Evolutionary conservation across 2,797 vertebrate species (phyloP), one percentile per base, ranked within the genome.

Genomic region (Melanotaenia nigrans): DNA sequence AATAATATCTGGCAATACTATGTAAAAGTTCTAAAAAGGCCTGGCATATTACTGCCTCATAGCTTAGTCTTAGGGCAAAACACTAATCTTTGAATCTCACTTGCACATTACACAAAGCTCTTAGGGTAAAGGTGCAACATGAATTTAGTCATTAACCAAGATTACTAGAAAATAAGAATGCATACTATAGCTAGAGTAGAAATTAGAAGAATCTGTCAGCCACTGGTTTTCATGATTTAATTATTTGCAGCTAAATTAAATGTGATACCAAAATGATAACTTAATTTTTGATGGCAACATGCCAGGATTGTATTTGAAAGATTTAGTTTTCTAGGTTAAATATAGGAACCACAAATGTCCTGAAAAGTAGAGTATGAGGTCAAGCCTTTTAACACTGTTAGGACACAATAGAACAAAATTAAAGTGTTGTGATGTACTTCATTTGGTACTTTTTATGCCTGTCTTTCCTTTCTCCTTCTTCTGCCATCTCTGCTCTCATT

Each of bases 251-350:
- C 5, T 28, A 25, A 25, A 53, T 53, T 28, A 25, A 25, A 53
- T 53, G 13, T 30, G 7, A 25, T 54, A 25, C 16, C 16, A 47
- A 47, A 7, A 47, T n/a, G 18, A 47, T 47, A 7, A 6, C 45
- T 47, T 47, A n/a, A 42, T 42, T 47, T 47, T 20, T 13, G 30
- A 38, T 71, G 55, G 63, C 10, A 0, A 20, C 33, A 67, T 40
- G 61, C 66, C 65, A 71, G 38, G 49, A 73, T 40, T 71, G 6
- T 32, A 75, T 71, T 11, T 76, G 35, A 65, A 38, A 61, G 33
- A 76, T 64, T 61, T 33, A 28, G 42, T 73, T 65, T 62, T 49
- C 38, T 59, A 4, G 35, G 24, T 16, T 28, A 63, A 61, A 65
- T 59, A 61, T 42, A 65, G 38, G 30, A 40, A 30, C 13, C 22